Conservation (phyloP, 2,888 invertebrate species). For the Charanyca ferruginea region DNA sequence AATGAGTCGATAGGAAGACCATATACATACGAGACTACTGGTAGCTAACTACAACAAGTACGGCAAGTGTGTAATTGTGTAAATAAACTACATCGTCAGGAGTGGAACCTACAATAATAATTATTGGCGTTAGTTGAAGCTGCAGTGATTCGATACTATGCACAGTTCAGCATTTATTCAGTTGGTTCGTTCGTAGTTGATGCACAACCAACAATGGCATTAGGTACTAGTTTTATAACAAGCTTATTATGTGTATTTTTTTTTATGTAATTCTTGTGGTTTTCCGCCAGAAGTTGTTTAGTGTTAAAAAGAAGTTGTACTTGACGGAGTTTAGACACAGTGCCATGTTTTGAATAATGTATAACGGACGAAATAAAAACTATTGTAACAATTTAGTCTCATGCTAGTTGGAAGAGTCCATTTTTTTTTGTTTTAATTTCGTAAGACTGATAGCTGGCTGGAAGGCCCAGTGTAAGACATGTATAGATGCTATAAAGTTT, state of each 20-base stretch:
- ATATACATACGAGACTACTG: neutral
- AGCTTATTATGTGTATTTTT: slow-evolving; percentile 8
- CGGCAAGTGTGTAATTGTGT: no score
- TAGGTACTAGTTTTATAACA: slow-evolving; percentile 7
- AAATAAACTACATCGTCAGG: no score
- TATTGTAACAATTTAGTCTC: neutral
- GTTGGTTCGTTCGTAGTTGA: neutral
- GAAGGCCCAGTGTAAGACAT: slow-evolving; percentile 5
- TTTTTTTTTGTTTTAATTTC: slow-evolving; percentile 2
- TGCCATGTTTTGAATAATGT: neutral
- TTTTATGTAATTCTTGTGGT: neutral
- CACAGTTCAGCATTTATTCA: neutral
- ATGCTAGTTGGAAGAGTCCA: slow-evolving; percentile 2
- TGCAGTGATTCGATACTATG: neutral
- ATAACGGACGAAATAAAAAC: slow-evolving; percentile 4
- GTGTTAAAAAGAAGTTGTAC: neutral
- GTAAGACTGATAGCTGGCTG: slow-evolving; percentile 32
- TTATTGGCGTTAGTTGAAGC: neutral
- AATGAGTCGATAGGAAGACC: neutral
- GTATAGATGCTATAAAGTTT: slow-evolving; percentile 9
- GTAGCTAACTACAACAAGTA: no score
- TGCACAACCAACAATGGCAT: neutral
- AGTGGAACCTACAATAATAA: no score
- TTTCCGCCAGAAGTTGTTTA: neutral
- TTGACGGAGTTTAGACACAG: slow-evolving; percentile 14